These are phyloP conservation scores for Hestina assimilis DNA, from an alignment of 1,140 invertebrate genomes.

Conservation along the genomic window DNA sequence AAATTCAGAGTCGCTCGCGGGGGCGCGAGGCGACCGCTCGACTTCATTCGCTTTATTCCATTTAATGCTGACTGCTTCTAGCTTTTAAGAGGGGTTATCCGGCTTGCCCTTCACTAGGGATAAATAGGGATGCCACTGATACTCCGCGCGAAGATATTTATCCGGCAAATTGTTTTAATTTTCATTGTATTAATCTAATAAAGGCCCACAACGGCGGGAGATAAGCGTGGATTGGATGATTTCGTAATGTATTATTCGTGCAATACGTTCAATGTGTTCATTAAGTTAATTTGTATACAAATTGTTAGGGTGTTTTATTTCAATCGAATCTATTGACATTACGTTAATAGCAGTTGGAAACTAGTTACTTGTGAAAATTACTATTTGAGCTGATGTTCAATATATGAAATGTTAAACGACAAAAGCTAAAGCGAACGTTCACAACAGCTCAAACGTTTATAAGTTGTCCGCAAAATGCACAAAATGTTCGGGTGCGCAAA, in stretches of 20 bases:
- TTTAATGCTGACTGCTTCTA: conserved; percentile 78
- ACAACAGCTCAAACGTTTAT: no score
- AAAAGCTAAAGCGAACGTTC: no score
- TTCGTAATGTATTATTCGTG: conserved; percentile 60
- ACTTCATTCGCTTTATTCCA: conserved; percentile 76
- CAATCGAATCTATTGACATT: conserved; percentile 14
- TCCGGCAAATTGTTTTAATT: conserved; percentile 80
- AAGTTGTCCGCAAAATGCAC: not conserved
- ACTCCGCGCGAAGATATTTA: conserved; percentile 77
- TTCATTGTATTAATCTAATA: conserved; percentile 78
- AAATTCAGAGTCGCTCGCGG: conserved; percentile 70
- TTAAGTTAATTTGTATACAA: conserved; percentile 53
- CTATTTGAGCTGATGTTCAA: no score
- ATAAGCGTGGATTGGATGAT: conserved; percentile 66
- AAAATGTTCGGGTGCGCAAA: not conserved
- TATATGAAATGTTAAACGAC: no score
- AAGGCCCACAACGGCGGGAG: conserved; percentile 65
- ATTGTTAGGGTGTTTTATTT: conserved; percentile 38
- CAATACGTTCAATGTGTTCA: conserved; percentile 55
- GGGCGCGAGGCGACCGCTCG: conserved; percentile 59
- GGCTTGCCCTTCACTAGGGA: conserved; percentile 71
- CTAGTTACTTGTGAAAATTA: no score
- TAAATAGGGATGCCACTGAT: conserved; percentile 74
- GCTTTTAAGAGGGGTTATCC: conserved; percentile 78
- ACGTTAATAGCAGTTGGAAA: no score